These are phyloP conservation scores for Piprites chloris DNA, from an alignment of 2,113 vertebrate genomes.

Conservation along the genomic window DNA sequence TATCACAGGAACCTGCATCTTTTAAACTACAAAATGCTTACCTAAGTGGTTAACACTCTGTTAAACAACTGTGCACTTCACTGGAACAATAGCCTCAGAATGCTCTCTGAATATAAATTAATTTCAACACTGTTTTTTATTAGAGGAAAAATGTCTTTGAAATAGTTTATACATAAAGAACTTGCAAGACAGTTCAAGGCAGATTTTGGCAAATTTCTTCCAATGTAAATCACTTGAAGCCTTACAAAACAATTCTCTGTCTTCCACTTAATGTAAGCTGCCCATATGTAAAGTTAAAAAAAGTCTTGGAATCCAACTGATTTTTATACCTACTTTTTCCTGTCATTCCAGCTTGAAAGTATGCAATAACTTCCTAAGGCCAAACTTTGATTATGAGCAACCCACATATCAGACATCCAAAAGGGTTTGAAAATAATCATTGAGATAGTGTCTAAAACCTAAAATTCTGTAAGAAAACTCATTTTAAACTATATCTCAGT, in stretches of 20 bases:
- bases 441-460: background rate
- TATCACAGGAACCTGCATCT: background rate
- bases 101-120: background rate
- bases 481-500: background rate
- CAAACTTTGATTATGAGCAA: background rate
- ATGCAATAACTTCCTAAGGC: background rate
- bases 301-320: background rate
- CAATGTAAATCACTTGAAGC: background rate
- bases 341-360: background rate
- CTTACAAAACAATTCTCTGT: background rate
- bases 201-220: background rate
- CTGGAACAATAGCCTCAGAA: background rate
- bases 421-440: background rate
- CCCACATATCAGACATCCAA: background rate
- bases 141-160: background rate
- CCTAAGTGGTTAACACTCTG: background rate
- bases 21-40: background rate
- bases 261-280: background rate
- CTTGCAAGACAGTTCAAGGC: background rate
- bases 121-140: background rate
- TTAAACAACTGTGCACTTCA: background rate
- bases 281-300: background rate
- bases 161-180: background rate
- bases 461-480: background rate
- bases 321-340: background rate